Base-by-base conservation (phyloP, 1,140 invertebrate species). In the Nymphalis io region DNA sequence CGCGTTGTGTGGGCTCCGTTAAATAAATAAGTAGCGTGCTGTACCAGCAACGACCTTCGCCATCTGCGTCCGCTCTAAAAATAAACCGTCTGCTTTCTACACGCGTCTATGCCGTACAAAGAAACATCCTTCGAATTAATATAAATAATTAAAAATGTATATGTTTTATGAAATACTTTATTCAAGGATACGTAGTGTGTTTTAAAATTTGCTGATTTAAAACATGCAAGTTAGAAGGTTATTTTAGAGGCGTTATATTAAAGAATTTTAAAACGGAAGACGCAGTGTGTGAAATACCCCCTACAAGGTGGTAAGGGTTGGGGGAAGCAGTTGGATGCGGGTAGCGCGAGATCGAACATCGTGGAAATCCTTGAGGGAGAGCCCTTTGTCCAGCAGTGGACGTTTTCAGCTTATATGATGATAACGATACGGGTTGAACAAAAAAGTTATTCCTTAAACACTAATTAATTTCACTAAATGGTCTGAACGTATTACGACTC, bases 1-100 rank as follows among this genome's bases (percentile, higher is more conserved):
- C 55, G 61, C 76, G 67, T 62, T 75, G 79, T 81, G 78, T 74
- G 68, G 79, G 83, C 74, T 75, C 46, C 70, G 69, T 82, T 88
- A 81, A 87, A 85, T 87, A 88, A 87, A 82, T 87, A 85, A 88
- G 82, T 79, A 80, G 73, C 71, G 73, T 75, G 78, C 73, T 75
- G 76, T 76, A 62, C 70, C 68, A 76, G 75, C 73, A 69, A 70
- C 78, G 82, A 82, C 83, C 82, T 83, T 83, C 82, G 74, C 71
- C 85, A 82, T 85, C 77, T 85, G 82, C 70, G 80, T 74, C 80
- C 80, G 75, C 51, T 76, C 78, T 81, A 80, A 80, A 85, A 85
- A 86, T 88, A 85, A 79, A 81, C 65, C 71, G 63, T 63, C 62
- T 70, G 62, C 65, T 66, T 72, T 68, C 70, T 65, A 78, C 23